Base-by-base conservation (phyloP, 2,113 vertebrate species). In the Megaceryle maxima region DNA sequence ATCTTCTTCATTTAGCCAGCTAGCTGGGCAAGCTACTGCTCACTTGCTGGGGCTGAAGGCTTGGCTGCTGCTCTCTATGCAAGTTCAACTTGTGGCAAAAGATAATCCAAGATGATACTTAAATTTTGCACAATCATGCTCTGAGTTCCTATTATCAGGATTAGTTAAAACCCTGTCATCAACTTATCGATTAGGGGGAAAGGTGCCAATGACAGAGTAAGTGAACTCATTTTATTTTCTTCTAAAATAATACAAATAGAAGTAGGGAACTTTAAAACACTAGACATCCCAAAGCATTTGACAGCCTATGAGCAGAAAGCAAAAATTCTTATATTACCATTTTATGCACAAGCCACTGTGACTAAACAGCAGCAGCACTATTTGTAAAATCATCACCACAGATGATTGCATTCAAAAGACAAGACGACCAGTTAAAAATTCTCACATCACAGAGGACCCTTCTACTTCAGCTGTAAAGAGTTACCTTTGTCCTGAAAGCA, bases 91-190 rank as follows among this genome's bases (percentile, higher is more conserved):
- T 39, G n/a, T 20, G 13, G 19, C 46, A 75, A 31, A 88, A 50
- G 5, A 66, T 4, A 18, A 70, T 29, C 39, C n/a, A 67, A 81
- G 41, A 70, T 0, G 2, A 24, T 2, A 8, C 0, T 11, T 37
- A 1, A 37, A 22, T 31, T 73, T 70, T 59, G 33, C 29, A 84
- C 16, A 63, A 60, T 41, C 51, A 43, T 33, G 22, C 17, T 44
- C 85, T 73, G 41, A 14, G 46, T 80, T 83, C 37, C 63, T 39
- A 56, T 15, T 18, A 2, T 8, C 31, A 69, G 4, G 11, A 8
- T 50, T 56, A 66, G 55, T 37, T 83, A 86, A 88, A 94, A 44
- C 5, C 9, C 41, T 57, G 33, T 69, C 31, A 77, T 28, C 18
- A 62, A 37, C 25, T 79, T 79, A 68, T 0, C 3, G 18, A 60